Conservation (phyloP, 2,888 invertebrate genomes). For the Linnaemya vulpina region DNA sequence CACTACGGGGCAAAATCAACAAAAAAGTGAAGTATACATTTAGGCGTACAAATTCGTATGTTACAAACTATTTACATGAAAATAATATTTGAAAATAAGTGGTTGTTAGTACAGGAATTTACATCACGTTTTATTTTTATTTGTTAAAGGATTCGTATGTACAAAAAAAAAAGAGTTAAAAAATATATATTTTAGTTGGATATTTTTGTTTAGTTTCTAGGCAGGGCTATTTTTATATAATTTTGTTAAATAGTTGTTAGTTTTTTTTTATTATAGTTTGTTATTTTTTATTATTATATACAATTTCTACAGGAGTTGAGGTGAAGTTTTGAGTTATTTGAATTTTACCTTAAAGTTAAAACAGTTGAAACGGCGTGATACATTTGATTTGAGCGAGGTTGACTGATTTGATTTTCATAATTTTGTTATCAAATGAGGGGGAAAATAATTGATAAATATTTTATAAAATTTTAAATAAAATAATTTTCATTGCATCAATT, state of each 20-base stretch:
- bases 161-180: neutral
- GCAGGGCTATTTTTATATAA: neutral
- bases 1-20: neutral
- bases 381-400: constrained; percentile 90
- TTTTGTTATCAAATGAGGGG: constrained; percentile 49
- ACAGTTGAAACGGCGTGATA: constrained; percentile 97
- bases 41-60: neutral
- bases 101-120: neutral
- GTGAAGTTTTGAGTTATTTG: constrained; percentile 81
- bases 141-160: neutral
- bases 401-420: constrained; percentile 71
- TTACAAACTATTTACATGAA: neutral
- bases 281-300: constrained; percentile 8
- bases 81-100: neutral
- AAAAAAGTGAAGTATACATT: neutral
- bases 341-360: constrained; percentile 93
- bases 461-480: constrained; percentile 43
- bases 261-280: neutral
- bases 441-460: constrained; percentile 49
- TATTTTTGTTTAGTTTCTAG: neutral
- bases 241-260: constrained; percentile 7
- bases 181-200: neutral
- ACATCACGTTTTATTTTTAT: neutral
- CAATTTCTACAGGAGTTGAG: constrained; percentile 3
- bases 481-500: constrained; percentile 2